phyloP scores from a whole-genome alignment of 2,113 vertebrate genomes.

The Sturnus vulgaris region DNA sequence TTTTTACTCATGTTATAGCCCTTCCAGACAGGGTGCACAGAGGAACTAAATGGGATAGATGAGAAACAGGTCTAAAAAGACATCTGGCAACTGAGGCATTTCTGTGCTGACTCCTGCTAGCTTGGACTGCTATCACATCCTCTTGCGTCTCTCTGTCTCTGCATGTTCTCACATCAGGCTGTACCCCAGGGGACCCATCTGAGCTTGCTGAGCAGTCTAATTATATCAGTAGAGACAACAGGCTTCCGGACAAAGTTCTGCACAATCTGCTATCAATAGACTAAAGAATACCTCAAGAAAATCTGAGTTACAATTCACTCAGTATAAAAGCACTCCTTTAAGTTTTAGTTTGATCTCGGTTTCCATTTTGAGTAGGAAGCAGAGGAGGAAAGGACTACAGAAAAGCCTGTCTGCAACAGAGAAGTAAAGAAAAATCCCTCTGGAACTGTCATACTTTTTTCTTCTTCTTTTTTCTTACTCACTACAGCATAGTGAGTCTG shows the following conservation, averaged over 20 bases:
- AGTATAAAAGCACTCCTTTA: not conserved
- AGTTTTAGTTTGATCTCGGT: not conserved
- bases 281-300: not conserved
- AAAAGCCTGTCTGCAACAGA: not conserved
- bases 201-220: not conserved
- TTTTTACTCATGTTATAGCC: not conserved
- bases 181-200: not conserved
- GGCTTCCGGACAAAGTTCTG: not conserved
- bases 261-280: not conserved
- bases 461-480: not conserved
- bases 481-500: not conserved
- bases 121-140: not conserved
- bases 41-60: not conserved
- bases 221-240: not conserved
- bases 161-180: not conserved
- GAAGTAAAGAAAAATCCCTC: not conserved
- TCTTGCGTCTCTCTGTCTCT: not conserved
- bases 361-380: not conserved
- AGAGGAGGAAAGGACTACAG: not conserved
- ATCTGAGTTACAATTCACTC: not conserved
- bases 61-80: not conserved
- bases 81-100: not conserved
- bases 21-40: not conserved
- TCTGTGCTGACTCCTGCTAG: not conserved
- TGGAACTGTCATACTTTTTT: not conserved